Evolutionary conservation across 1,140 invertebrate genomes (phyloP).

Genomic region (Rhopalosiphum maidis): DNA sequence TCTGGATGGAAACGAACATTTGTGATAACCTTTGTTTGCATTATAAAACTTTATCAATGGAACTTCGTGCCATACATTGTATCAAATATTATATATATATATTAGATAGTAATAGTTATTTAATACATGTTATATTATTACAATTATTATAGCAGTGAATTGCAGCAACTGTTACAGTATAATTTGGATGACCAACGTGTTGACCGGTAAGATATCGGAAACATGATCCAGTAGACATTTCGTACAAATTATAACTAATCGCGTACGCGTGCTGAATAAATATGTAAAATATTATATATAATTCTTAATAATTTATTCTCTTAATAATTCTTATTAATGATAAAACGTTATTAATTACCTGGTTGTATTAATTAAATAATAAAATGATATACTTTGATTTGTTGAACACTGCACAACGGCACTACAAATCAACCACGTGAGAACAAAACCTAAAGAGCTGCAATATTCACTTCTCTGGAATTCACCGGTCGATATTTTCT

Average conservation of each 20-base stretch:
- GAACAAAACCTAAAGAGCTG: not conserved
- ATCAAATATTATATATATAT: not conserved
- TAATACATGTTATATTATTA: not conserved
- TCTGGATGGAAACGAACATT: not conserved
- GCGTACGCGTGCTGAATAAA: not conserved
- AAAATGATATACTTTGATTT: not conserved
- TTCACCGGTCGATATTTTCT: not conserved
- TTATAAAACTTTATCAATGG: not conserved
- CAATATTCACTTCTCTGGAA: not conserved
- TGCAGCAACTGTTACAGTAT: not conserved
- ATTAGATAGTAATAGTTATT: not conserved
- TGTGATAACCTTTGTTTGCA: not conserved
- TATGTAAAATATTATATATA: not conserved
- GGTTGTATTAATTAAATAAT: not conserved
- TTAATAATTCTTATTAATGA: not conserved
- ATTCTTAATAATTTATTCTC: too few relatives aligned
- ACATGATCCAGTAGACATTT: not conserved
- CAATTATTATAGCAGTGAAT: not conserved
- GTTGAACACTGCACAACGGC: not conserved
- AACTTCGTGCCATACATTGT: not conserved
- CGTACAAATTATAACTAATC: not conserved
- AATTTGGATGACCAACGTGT: not conserved
- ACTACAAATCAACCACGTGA: not conserved
- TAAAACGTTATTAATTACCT: not conserved
- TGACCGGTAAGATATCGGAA: not conserved